Percentiles rank a stretch among this genome's conserved stretches.
These are phyloP conservation scores for Pseudopleuronectes americanus DNA, from an alignment of 2,797 vertebrate species.

Conservation along the genomic window DNA sequence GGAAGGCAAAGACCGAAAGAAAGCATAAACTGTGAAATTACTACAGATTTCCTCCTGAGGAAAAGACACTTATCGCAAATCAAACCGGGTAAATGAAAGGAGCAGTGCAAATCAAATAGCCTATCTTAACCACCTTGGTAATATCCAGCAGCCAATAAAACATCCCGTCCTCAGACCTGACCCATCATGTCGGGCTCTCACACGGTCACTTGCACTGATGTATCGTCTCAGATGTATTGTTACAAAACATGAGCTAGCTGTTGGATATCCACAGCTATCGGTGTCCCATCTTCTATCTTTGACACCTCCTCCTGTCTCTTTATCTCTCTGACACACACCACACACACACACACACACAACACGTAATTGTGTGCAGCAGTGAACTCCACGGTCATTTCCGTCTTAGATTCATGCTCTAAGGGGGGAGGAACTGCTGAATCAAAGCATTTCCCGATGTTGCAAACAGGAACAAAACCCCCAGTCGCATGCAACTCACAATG, in stretches of 20 bases:
- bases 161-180: constrained; percentile 50
- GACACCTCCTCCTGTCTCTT: constrained; percentile 21
- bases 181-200: constrained; percentile 37
- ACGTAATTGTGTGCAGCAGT: constrained; percentile 20
- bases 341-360: background rate
- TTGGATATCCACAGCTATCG: constrained; percentile 40
- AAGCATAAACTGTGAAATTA: constrained; percentile 70
- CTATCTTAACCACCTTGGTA: constrained; percentile 62
- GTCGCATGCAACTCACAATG: background rate
- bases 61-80: constrained; percentile 73
- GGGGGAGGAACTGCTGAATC: constrained; percentile 10
- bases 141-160: constrained; percentile 68
- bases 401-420: constrained; percentile 34
- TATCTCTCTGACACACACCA: background rate
- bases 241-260: constrained; percentile 56
- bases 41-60: constrained; percentile 51
- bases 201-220: constrained; percentile 28
- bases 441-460: background rate
- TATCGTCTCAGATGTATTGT: constrained; percentile 55
- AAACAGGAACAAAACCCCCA: constrained; percentile 1
- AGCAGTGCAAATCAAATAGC: constrained; percentile 66
- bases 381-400: constrained; percentile 27
- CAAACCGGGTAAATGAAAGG: constrained; percentile 71
- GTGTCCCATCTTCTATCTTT: constrained; percentile 36
- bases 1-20: constrained; percentile 20